A percentile compares a stretch with the other conserved stretches of the same genome.
Conservation (phyloP, 2,797 vertebrate genomes). For the Rhynchonycteris naso region DNA sequence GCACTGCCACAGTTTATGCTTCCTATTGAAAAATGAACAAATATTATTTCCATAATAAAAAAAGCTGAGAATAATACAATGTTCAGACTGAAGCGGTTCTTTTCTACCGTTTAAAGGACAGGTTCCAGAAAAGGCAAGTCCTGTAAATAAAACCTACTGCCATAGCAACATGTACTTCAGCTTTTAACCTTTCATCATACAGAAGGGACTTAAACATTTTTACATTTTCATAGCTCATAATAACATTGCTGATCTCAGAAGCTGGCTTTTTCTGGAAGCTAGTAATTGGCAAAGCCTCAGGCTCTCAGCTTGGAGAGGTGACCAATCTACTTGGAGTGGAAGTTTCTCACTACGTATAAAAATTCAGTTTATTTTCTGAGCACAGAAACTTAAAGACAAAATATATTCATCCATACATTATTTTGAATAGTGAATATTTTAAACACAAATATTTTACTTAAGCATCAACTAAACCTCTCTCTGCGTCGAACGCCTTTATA, state of each 20-base stretch:
- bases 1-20: slow-evolving; percentile 46
- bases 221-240: slow-evolving; percentile 63
- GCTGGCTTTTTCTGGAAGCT: slow-evolving; percentile 61
- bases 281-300: slow-evolving; percentile 64
- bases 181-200: slow-evolving; percentile 67
- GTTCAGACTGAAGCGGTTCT: slow-evolving; percentile 54
- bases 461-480: background rate
- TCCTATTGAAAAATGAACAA: slow-evolving; percentile 55
- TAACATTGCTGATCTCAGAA: slow-evolving; percentile 51
- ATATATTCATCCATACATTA: background rate
- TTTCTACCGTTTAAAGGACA: slow-evolving; percentile 59
- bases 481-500: background rate
- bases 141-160: slow-evolving; percentile 67
- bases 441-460: background rate
- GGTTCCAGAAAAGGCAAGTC: slow-evolving; percentile 43
- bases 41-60: slow-evolving; percentile 48
- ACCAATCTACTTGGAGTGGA: background rate
- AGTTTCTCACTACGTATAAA: slow-evolving; percentile 28
- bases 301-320: slow-evolving; percentile 24
- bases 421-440: slow-evolving; percentile 46
- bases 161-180: slow-evolving; percentile 68
- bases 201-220: slow-evolving; percentile 50
- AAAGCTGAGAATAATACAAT: background rate
- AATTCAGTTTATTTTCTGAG: slow-evolving; percentile 45
- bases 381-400: background rate